A percentile compares a stretch with the other conserved stretches of the same genome.
Evolutionary conservation across 2,797 vertebrate genomes (phyloP).

Genomic region (Gadopsis marmoratus): DNA sequence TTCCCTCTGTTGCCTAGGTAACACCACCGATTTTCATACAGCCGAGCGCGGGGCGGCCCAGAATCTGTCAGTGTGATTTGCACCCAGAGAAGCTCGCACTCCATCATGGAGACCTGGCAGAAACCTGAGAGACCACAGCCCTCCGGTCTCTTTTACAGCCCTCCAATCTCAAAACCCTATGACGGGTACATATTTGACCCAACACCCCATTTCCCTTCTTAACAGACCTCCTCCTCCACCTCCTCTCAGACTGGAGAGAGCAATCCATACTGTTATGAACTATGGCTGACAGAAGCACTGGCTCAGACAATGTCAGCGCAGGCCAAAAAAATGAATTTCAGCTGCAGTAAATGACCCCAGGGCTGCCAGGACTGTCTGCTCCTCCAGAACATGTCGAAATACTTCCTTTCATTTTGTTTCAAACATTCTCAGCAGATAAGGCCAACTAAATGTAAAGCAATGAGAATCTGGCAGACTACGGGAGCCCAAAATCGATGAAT

Average conservation of each 20-base stretch:
- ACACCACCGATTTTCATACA: constrained; percentile 91
- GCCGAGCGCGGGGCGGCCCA: constrained; percentile 87
- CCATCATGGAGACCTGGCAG: constrained; percentile 78
- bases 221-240: constrained; percentile 37
- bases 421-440: constrained; percentile 32
- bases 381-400: constrained; percentile 46
- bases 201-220: constrained; percentile 8
- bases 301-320: constrained; percentile 23
- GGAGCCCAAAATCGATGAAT: constrained; percentile 23
- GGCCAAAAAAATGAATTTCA: constrained; percentile 56
- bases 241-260: constrained; percentile 64
- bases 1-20: constrained; percentile 91
- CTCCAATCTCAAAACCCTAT: constrained; percentile 69
- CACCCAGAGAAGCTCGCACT: constrained; percentile 83
- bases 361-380: constrained; percentile 23
- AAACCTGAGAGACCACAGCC: constrained; percentile 79
- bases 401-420: constrained; percentile 41
- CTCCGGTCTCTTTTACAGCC: constrained; percentile 71
- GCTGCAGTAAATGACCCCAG: constrained; percentile 34
- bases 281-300: constrained; percentile 64
- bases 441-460: constrained; percentile 37
- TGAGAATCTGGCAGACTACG: not conserved
- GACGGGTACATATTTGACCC: constrained; percentile 67
- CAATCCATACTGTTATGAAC: constrained; percentile 66
- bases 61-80: constrained; percentile 91